Base-by-base conservation (phyloP, 2,113 vertebrate genomes). In the Lepisosteus osseus region DNA sequence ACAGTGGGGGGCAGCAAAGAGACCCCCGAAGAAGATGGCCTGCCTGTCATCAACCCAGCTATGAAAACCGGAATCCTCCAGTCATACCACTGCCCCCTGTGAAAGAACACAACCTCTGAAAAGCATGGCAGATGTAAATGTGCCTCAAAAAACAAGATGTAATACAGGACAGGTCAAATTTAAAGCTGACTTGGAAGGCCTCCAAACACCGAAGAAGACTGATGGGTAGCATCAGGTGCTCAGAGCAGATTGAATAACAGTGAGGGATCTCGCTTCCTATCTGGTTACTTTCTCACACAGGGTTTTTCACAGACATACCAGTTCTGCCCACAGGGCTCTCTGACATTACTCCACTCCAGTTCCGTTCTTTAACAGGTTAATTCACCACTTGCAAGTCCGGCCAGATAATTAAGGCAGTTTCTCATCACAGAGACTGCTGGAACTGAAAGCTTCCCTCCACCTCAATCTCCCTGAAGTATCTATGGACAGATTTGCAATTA, bases 141-240 rank as follows among this genome's bases (percentile, higher is more conserved):
- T 56, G 6, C 54, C 40, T 68, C 15, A 61, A 62, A 74, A 73
- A 54, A 68, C 63, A 68, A 83, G 83, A 83, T 85, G 83, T 77
- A 67, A 70, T 45, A 61, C 66, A 78, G 72, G 76, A 75, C 85
- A 77, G 83, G 77, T 80, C 67, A 13, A 74, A 82, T 83, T 87
- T 84, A 84, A 85, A 77, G 75, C 54, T 5, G 14, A 75, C 54
- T 47, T 63, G 68, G 82, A 81, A 72, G 59, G 73, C 15, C 67
- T 76, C 85, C 85, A 86, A 82, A 69, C 74, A 77, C 80, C 84
- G 70, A 76, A 77, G 80, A 79, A 81, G 77, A 57, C 72, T 76
- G 63, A 72, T 17, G 66, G 45, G 14, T 6, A 41, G 29, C 63
- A 44, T 78, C 76, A 86, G 82, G 82, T 80, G 83, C 85, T 88